Percentiles rank a stretch among this genome's conserved stretches.
Evolutionary conservation across 1,140 invertebrate genomes (phyloP).

Genomic region (Drosophila melanogaster): DNA sequence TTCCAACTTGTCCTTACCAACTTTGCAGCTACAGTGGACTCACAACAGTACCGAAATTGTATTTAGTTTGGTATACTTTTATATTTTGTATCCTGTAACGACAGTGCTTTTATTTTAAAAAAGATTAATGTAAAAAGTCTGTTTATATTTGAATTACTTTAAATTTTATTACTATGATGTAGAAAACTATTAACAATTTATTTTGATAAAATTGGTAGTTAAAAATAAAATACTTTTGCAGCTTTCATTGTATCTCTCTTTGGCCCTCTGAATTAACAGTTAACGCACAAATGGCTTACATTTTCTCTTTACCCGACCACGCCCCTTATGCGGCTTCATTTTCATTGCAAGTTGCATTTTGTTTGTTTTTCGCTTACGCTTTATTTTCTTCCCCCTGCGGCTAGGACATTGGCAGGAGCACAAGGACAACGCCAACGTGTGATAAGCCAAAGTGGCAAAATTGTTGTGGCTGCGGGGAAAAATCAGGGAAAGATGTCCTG

Average conservation of each 20-base stretch:
- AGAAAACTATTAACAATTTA: neutral
- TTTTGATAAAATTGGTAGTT: neutral
- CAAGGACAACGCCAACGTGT: conserved; percentile 32
- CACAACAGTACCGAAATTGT: no score
- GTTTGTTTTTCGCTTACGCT: conserved; percentile 40
- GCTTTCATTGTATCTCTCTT: neutral
- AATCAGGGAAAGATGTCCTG: neutral
- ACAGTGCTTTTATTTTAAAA: no score
- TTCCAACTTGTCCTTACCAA: conserved; percentile 6
- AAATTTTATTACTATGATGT: no score
- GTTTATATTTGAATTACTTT: neutral
- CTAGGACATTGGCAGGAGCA: conserved; percentile 12
- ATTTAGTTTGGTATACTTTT: no score
- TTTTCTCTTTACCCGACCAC: conserved; percentile 7
- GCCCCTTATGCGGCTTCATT: conserved; percentile 53
- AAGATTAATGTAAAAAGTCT: no score
- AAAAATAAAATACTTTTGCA: neutral
- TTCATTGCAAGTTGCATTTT: conserved; percentile 53
- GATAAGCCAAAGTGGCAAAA: conserved; percentile 45
- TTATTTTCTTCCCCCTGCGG: conserved; percentile 28
- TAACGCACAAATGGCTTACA: conserved; percentile 58
- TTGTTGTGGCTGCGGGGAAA: neutral
- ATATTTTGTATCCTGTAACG: no score
- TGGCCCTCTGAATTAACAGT: conserved; percentile 43
- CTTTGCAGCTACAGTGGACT: conserved; percentile 13